Evolutionary conservation across 1,140 invertebrate genomes (phyloP), one percentile per base, ranked within the genome.

Genomic region (Tetragonula clypearis): DNA sequence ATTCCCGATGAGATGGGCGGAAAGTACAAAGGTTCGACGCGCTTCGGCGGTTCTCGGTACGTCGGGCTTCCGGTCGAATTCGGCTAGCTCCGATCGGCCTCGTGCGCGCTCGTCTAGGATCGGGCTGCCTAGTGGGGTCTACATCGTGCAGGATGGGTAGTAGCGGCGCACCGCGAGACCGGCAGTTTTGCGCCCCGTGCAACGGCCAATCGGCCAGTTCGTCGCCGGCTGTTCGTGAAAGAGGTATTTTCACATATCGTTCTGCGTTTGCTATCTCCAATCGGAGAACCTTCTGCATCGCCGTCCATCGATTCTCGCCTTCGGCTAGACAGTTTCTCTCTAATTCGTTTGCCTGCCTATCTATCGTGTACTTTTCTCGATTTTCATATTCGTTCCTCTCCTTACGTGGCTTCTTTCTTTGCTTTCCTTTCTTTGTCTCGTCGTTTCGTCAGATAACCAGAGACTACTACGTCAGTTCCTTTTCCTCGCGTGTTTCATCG

Each of bases 201-300:
- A 91, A 91, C 91, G 90, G 91, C 90, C 90, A 90, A 90, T 94
- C 94, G 93, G 92, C 93, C 94, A 95, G 94, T 95, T 95, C 93
- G 90, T 94, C 92, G 92, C 92, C 93, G 93, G 91, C 92, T 84
- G 91, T 92, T 92, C 91, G 92, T 90, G 93, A 87, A 89, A 84
- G 83, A 92, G 91, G 92, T 91, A 86, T 91, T 88, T 84, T 87
- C 87, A 79, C 78, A 76, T 74, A 56, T 75, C 86, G 78, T 72
- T 86, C 84, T 79, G 53, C 77, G 85, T 68, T 71, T 66, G 82
- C 60, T n/a, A n/a, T 73, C 81, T 81, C 71, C 53, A 26, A 74
- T 81, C 78, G 49, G 71, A 30, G 60, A 17, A n/a, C 53, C 19
- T 56, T 65, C 35, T 26, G 23, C 26, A 65, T 65, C 49, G 4